Evolutionary conservation across 2,888 invertebrate genomes (phyloP), one percentile per base, ranked within the genome.

Genomic region (Dione vanillae): DNA sequence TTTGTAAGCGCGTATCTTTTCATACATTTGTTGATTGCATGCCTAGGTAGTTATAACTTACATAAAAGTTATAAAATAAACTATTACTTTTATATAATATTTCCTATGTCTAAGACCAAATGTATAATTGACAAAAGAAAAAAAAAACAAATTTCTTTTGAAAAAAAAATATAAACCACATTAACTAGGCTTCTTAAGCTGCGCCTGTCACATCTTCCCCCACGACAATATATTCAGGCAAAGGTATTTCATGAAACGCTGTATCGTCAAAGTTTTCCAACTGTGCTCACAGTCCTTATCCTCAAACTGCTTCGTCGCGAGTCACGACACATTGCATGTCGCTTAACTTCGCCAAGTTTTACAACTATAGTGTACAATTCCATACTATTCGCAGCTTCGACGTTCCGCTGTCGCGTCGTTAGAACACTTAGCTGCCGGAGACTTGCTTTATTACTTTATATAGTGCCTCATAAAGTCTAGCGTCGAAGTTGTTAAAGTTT

Each of bases 251-350:
- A 41, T 20, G 43, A 43, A 27, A 61, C n/a, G 27, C 43, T 27
- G n/a, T 43, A 5, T 43, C 43, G 43, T 61, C 45, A n/a, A 45
- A 61, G 12, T 45, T 61, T 45, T n/a, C 20, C 27, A 45, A 27
- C n/a, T 43, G 20, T 16, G n/a, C n/a, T 19, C 64, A 19, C 49
- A 64, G 37, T 14, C 37, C 9, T 54, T 20, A 52, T 61, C 51
- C 49, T 47, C 52, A 43, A 40, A 35, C 16, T 49, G 43, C 65
- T 66, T 16, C 37, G 54, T 16, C 70, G 66, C 70, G 70, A 27
- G 54, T 20, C 70, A 70, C 70, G 70, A 27, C 10, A 70, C 61
- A 16, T 70, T 52, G 70, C 70, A 61, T 70, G 70, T 37, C 56
- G 56, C 12, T 40, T 66, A 19, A 70, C 54, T 69, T 45, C n/a